Evolutionary conservation across 2,113 vertebrate genomes (phyloP).

Genomic region (Hippocampus guttulatus): DNA sequence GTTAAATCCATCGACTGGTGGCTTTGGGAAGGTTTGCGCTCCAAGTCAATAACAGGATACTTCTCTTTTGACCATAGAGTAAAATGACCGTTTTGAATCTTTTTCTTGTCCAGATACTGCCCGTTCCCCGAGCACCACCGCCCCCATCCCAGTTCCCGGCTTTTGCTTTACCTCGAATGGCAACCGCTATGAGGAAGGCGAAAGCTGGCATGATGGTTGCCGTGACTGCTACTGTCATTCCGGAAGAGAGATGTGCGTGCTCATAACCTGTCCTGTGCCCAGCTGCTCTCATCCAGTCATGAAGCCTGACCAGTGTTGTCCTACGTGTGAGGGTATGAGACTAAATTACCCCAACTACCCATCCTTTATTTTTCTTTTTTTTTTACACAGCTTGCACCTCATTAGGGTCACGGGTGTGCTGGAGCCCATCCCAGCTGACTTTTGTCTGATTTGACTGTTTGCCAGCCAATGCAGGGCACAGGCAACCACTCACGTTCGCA

Average conservation of each 20-base stretch:
- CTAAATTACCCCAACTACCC: neutral
- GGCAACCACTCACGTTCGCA: too few relatives aligned
- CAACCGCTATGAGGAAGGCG: conserved; percentile 66
- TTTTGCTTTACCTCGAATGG: conserved; percentile 71
- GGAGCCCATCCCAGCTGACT: too few relatives aligned
- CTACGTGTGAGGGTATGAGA: conserved; percentile 72
- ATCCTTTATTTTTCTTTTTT: neutral
- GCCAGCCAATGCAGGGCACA: too few relatives aligned
- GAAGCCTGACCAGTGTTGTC: conserved; percentile 73
- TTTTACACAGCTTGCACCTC: too few relatives aligned
- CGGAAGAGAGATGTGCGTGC: conserved; percentile 77
- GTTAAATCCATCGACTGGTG: conserved; percentile 16
- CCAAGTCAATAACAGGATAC: neutral
- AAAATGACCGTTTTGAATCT: neutral
- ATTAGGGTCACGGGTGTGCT: too few relatives aligned
- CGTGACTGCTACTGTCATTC: conserved; percentile 76
- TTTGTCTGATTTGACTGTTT: too few relatives aligned
- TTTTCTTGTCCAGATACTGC: conserved; percentile 55
- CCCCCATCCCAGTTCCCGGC: conserved; percentile 31
- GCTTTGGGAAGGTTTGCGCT: neutral
- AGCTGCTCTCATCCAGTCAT: conserved; percentile 71
- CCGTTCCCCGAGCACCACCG: conserved; percentile 43
- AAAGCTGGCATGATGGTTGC: conserved; percentile 78
- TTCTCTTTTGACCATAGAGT: neutral
- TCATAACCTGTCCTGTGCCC: conserved; percentile 75